phyloP scores from a whole-genome alignment of 2,888 invertebrate genomes.

The Clistopyga incitator region DNA sequence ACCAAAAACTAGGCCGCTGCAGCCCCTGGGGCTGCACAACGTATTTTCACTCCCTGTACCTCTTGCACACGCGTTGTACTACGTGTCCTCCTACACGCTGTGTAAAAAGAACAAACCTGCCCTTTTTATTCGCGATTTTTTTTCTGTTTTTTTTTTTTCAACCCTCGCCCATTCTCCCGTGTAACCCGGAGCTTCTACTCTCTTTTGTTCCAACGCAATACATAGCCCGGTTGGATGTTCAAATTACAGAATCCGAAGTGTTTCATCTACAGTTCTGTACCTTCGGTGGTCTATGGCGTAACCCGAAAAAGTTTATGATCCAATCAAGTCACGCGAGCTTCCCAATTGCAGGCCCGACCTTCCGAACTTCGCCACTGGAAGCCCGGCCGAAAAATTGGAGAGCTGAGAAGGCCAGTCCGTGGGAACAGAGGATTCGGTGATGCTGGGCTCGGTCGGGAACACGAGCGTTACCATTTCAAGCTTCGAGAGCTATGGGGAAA shows the following conservation, averaged over 20 bases:
- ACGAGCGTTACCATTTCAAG: no score
- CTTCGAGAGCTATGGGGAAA: no score
- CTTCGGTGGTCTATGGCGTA: not conserved
- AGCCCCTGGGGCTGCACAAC: constrained; percentile 40
- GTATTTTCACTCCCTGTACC: constrained; percentile 60
- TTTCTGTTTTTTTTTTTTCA: constrained; percentile 11
- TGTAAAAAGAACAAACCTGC: constrained; percentile 32
- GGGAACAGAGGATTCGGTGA: not conserved
- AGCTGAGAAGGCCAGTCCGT: not conserved
- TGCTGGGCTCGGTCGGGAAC: not conserved
- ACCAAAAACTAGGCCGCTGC: constrained; percentile 45
- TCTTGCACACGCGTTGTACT: constrained; percentile 28
- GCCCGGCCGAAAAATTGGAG: not conserved
- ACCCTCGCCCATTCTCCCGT: constrained; percentile 24
- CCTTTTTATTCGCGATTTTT: constrained; percentile 22
- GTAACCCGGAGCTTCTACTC: constrained; percentile 3
- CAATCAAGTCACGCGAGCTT: constrained; percentile 45
- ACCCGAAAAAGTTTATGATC: constrained; percentile 34
- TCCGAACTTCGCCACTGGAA: not conserved
- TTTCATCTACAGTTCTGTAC: not conserved
- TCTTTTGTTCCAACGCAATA: constrained; percentile 37
- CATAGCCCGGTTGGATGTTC: constrained; percentile 10
- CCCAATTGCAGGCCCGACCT: constrained; percentile 18
- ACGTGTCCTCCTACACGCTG: constrained; percentile 30
- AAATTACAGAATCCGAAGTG: constrained; percentile 33